phyloP scores from a whole-genome alignment of 2,113 vertebrate genomes.

The Aramus guarauna region DNA sequence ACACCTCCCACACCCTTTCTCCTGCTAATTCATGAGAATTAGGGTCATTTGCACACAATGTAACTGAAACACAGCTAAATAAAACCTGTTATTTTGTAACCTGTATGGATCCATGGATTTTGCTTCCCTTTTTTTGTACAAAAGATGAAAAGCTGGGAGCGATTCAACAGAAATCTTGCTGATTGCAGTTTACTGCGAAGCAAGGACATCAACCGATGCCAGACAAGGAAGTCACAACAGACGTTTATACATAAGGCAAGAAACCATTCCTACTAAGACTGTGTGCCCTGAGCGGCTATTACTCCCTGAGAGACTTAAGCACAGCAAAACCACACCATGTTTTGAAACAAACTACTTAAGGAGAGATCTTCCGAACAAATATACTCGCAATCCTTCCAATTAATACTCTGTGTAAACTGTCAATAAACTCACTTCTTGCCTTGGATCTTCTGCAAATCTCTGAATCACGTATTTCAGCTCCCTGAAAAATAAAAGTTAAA shows the following conservation, averaged over 20 bases:
- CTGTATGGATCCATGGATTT: background rate
- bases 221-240: background rate
- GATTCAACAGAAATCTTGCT: background rate
- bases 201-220: background rate
- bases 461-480: conserved; percentile 98
- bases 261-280: background rate
- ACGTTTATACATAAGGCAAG: background rate
- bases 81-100: background rate
- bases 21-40: background rate
- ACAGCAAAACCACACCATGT: background rate
- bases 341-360: background rate
- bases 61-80: background rate
- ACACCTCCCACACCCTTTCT: background rate
- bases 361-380: background rate
- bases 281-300: background rate
- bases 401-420: background rate
- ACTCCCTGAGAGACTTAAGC: background rate
- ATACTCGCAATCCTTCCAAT: background rate
- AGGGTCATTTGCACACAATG: background rate
- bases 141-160: background rate
- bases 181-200: background rate
- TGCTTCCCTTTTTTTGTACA: background rate
- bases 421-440: conserved; percentile 88
- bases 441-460: conserved; percentile 95
- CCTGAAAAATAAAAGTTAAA: conserved; percentile 67